Evolutionary conservation across 2,797 vertebrate species (phyloP).

Genomic region (Corythornis leucogaster): DNA sequence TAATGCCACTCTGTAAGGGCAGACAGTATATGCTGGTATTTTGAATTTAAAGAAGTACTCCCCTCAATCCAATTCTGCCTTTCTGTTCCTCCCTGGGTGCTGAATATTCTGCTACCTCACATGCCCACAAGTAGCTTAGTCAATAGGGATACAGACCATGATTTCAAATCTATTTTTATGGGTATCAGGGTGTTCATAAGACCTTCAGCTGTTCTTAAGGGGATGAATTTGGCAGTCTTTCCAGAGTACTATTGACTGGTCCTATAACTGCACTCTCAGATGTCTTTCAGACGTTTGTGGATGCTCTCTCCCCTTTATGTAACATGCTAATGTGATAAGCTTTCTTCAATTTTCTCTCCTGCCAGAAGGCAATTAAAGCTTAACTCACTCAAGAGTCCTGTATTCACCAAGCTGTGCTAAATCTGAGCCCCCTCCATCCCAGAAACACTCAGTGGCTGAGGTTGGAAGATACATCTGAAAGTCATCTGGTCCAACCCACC

Average conservation of each 20-base stretch:
- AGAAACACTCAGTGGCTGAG: neutral
- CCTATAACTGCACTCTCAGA: neutral
- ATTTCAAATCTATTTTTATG: neutral
- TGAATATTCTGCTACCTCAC: neutral
- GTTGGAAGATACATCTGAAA: neutral
- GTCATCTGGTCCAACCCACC: neutral
- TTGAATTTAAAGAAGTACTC: neutral
- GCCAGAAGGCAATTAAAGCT: neutral
- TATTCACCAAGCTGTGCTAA: neutral
- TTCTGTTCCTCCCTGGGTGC: neutral
- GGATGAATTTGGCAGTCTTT: neutral
- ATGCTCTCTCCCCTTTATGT: neutral
- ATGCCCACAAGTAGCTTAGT: neutral
- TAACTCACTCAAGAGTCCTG: neutral
- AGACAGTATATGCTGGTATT: neutral
- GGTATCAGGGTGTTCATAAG: neutral
- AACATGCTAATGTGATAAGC: neutral
- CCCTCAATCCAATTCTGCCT: neutral
- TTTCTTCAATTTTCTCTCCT: neutral
- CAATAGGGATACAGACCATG: neutral
- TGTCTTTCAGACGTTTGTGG: neutral
- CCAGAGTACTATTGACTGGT: neutral
- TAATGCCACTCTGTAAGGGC: neutral
- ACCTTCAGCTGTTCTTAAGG: neutral
- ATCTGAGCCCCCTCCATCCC: neutral